Evolutionary conservation across 2,888 invertebrate genomes (phyloP).

Genomic region (Amiota communis): DNA sequence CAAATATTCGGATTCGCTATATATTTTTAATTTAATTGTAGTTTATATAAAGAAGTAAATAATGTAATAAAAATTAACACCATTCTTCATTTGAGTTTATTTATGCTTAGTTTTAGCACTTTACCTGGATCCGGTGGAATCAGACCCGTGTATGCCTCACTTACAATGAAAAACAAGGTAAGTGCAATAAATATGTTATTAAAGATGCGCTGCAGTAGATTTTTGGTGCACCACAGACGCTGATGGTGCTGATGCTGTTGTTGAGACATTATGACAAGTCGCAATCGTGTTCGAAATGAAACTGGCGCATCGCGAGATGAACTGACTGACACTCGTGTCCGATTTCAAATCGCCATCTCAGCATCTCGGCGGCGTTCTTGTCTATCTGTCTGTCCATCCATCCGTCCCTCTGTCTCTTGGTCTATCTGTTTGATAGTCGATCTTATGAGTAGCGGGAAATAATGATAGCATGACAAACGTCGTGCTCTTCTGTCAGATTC

Average conservation of each 20-base stretch:
- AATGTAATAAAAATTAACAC: not conserved
- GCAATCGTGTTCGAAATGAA: conserved; percentile 11
- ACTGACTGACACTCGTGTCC: too few relatives aligned
- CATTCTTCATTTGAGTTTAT: not conserved
- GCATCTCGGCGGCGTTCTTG: too few relatives aligned
- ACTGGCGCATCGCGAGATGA: not conserved
- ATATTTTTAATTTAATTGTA: not conserved
- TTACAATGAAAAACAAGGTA: conserved; percentile 36
- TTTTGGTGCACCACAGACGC: too few relatives aligned
- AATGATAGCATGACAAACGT: too few relatives aligned
- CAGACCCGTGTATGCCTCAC: conserved; percentile 54
- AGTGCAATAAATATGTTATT: conserved; percentile 23
- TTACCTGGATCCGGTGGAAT: conserved; percentile 64
- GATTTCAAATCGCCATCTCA: too few relatives aligned
- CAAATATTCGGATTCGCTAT: conserved; percentile 65
- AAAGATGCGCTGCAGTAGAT: not conserved
- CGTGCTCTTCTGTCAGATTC: too few relatives aligned
- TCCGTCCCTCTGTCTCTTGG: too few relatives aligned
- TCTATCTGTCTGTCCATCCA: too few relatives aligned
- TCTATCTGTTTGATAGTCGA: too few relatives aligned
- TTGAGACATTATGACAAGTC: conserved; percentile 35
- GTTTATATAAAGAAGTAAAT: conserved; percentile 13
- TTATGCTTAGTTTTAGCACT: not conserved
- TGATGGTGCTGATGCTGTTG: not conserved
- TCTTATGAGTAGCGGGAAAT: too few relatives aligned